These are phyloP conservation scores for Seira ritae DNA, from an alignment of 2,888 invertebrate genomes.

Conservation along the genomic window DNA sequence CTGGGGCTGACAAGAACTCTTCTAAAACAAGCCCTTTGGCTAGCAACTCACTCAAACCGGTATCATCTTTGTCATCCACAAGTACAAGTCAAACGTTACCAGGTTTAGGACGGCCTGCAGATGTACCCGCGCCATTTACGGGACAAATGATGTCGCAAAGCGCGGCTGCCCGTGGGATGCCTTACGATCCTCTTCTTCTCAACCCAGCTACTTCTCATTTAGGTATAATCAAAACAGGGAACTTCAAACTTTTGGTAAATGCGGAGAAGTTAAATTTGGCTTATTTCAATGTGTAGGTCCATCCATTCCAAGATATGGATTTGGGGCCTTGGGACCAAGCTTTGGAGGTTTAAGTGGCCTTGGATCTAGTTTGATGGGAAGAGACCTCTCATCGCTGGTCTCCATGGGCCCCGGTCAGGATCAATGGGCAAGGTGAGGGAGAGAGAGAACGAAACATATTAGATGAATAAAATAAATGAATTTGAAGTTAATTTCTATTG, in stretches of 20 bases:
- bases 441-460: neutral
- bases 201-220: conserved; percentile 69
- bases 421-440: conserved; percentile 70
- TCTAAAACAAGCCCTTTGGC: conserved; percentile 29
- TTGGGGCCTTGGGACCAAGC: conserved; percentile 69
- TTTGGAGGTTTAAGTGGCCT: conserved; percentile 72
- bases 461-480: conserved; percentile 3
- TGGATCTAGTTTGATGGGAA: conserved; percentile 70
- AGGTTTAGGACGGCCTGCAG: conserved; percentile 67
- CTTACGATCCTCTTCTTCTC: conserved; percentile 68
- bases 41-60: neutral
- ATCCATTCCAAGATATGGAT: conserved; percentile 69
- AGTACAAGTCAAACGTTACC: conserved; percentile 5
- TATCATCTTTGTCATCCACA: conserved; percentile 59
- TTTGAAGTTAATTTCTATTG: neutral
- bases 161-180: conserved; percentile 63
- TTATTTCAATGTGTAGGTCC: conserved; percentile 55
- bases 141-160: conserved; percentile 65
- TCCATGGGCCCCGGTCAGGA: conserved; percentile 68
- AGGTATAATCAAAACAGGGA: conserved; percentile 51
- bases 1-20: conserved; percentile 28
- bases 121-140: conserved; percentile 61
- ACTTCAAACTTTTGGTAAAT: neutral
- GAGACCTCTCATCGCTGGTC: conserved; percentile 69
- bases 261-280: neutral